A percentile compares a stretch with the other conserved stretches of the same genome.
These are phyloP conservation scores for Xiphophorus maculatus DNA, from an alignment of 2,113 vertebrate species.

Conservation along the genomic window DNA sequence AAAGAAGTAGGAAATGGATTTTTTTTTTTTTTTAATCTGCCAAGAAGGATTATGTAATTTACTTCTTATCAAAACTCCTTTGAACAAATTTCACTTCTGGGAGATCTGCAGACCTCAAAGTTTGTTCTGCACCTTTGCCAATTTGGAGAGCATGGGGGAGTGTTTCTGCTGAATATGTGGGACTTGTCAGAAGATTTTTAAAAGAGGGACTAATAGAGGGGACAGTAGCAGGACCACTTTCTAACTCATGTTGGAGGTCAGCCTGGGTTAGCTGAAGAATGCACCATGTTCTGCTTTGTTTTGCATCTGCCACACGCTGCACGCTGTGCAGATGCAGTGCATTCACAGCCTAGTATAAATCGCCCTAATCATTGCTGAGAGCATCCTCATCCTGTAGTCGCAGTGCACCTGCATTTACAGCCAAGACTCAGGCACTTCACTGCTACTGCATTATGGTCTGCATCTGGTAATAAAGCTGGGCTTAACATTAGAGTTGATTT, in stretches of 20 bases:
- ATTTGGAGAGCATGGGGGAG: conserved; percentile 50
- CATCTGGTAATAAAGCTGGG: conserved; percentile 24
- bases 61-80: conserved; percentile 63
- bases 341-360: conserved; percentile 27
- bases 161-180: conserved; percentile 39
- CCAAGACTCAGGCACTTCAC: conserved; percentile 19
- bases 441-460: background rate
- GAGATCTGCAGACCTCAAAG: conserved; percentile 49
- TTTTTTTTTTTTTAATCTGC: conserved; percentile 34
- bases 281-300: background rate
- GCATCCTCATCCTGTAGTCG: conserved; percentile 30
- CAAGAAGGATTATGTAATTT: conserved; percentile 65
- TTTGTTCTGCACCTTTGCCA: conserved; percentile 50
- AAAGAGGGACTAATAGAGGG: conserved; percentile 36
- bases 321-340: conserved; percentile 13
- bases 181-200: conserved; percentile 58
- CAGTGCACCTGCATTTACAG: conserved; percentile 7
- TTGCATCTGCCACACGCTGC: conserved; percentile 9
- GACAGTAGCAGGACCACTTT: conserved; percentile 12
- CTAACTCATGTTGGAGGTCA: conserved; percentile 30
- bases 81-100: conserved; percentile 57
- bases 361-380: conserved; percentile 33
- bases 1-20: conserved; percentile 44
- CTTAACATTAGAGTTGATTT: conserved; percentile 32
- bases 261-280: conserved; percentile 15